These are phyloP conservation scores for Pogonognathellus flavescens DNA, from an alignment of 1,140 invertebrate species.

Conservation along the genomic window DNA sequence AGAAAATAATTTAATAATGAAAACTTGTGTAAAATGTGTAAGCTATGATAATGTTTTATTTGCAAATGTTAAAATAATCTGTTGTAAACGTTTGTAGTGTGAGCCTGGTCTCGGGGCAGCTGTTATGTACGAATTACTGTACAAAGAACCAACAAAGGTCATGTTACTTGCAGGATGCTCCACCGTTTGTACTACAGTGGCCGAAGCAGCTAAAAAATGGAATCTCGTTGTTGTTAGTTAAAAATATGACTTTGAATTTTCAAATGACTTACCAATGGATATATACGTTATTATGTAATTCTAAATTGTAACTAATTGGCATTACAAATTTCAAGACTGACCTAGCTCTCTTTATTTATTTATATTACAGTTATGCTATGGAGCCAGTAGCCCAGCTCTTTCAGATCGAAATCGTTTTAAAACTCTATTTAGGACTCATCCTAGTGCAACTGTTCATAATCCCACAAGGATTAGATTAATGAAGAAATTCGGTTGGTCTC, in stretches of 20 bases:
- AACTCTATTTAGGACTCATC: constrained; percentile 98
- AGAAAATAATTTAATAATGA: too few relatives aligned
- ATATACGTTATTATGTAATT: too few relatives aligned
- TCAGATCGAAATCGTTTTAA: constrained; percentile 97
- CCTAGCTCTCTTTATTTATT: constrained; percentile 52
- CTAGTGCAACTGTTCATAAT: constrained; percentile 96
- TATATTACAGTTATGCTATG: constrained; percentile 89
- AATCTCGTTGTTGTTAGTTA: constrained; percentile 94
- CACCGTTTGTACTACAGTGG: constrained; percentile 99
- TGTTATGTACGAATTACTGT: constrained; percentile 98
- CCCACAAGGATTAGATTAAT: constrained; percentile 97
- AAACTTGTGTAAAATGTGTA: too few relatives aligned
- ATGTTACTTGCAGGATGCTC: constrained; percentile 97
- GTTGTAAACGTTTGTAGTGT: constrained; percentile 83
- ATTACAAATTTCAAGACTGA: too few relatives aligned
- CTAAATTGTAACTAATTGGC: too few relatives aligned
- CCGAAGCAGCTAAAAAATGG: constrained; percentile 99
- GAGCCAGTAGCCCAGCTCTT: constrained; percentile 97
- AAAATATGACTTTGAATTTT: constrained; percentile 56
- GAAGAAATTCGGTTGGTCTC: constrained; percentile 96
- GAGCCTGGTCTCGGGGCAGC: constrained; percentile 97
- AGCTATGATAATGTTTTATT: too few relatives aligned
- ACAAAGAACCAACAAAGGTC: constrained; percentile 95
- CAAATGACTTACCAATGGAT: too few relatives aligned
- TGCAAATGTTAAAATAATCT: too few relatives aligned